Evolutionary conservation across 30 jellyfish, hydroid and myxozoan genomes (phyloP).

Genomic region (Nemopilema nomurai): DNA sequence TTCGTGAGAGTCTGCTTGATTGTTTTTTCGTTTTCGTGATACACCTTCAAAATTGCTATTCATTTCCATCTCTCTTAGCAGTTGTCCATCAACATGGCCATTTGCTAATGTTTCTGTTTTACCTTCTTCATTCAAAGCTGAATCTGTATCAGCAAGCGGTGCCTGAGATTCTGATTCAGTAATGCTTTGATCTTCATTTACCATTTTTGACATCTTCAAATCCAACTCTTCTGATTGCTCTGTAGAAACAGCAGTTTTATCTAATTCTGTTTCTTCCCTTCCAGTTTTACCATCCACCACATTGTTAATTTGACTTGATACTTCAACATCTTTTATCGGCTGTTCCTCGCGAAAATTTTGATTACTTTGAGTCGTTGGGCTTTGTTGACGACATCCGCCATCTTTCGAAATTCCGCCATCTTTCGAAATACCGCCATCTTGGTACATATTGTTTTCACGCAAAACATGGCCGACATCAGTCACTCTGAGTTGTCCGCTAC

Average conservation of each 20-base stretch:
- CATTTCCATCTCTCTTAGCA: neutral
- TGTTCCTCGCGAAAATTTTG: neutral
- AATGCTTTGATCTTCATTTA: neutral
- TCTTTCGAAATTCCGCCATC: conserved; percentile 54
- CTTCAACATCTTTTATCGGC: neutral
- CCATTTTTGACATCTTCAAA: neutral
- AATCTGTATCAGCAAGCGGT: neutral
- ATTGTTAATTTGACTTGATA: neutral
- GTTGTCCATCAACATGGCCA: neutral
- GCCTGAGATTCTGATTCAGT: neutral
- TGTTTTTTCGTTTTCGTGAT: neutral
- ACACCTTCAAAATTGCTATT: neutral
- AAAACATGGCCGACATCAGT: conserved; percentile 53
- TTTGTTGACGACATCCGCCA: conserved; percentile 10
- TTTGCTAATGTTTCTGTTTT: neutral
- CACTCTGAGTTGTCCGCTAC: neutral
- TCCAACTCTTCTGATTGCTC: neutral
- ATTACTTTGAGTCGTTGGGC: neutral
- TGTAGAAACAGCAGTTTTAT: no score
- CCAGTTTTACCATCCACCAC: neutral
- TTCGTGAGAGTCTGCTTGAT: neutral
- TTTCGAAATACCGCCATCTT: conserved; percentile 70
- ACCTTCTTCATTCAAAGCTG: neutral
- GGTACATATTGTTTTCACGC: conserved; percentile 30
- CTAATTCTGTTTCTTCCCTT: no score